These are phyloP conservation scores for Porites evermanni DNA, from an alignment of 92 coral and sea anemone genomes.

Conservation along the genomic window DNA sequence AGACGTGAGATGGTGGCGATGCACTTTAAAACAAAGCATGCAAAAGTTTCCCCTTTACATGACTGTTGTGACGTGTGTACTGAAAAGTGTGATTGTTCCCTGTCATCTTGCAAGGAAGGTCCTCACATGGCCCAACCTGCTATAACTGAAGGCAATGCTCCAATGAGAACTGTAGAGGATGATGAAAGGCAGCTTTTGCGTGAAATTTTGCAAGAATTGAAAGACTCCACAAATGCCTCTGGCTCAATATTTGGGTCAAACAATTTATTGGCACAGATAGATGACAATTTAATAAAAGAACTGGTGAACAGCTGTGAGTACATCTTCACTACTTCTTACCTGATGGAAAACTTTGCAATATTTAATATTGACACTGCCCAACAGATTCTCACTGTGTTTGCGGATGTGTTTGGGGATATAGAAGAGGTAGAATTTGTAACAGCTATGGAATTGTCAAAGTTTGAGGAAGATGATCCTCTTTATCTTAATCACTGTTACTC, in stretches of 20 bases:
- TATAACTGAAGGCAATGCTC: slow-evolving; percentile 27
- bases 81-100: slow-evolving; percentile 32
- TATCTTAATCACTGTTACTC: slow-evolving; percentile 44
- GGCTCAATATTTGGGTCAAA: too few species aligned
- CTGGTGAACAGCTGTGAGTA: slow-evolving; percentile 46
- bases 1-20: slow-evolving; percentile 28
- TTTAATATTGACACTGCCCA: slow-evolving; percentile 4
- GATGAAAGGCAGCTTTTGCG: slow-evolving; percentile 49
- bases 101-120: slow-evolving; percentile 43
- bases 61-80: slow-evolving; percentile 63
- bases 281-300: slow-evolving; percentile 47
- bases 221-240: slow-evolving; percentile 19
- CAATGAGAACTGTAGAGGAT: slow-evolving; percentile 49
- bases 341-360: slow-evolving; percentile 68
- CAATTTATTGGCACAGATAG: slow-evolving; percentile 14
- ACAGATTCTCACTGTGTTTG: neutral
- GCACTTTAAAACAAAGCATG: neutral
- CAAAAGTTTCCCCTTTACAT: neutral
- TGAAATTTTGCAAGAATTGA: slow-evolving; percentile 45
- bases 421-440: slow-evolving; percentile 33
- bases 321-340: slow-evolving; percentile 46
- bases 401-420: slow-evolving; percentile 55
- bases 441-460: slow-evolving; percentile 35
- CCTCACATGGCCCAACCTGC: slow-evolving; percentile 37
- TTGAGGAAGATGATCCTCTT: slow-evolving; percentile 43